These are phyloP conservation scores for Haliclona indistincta DNA, from an alignment of 37 sponge, comb jelly and placozoan genomes.

Conservation along the genomic window DNA sequence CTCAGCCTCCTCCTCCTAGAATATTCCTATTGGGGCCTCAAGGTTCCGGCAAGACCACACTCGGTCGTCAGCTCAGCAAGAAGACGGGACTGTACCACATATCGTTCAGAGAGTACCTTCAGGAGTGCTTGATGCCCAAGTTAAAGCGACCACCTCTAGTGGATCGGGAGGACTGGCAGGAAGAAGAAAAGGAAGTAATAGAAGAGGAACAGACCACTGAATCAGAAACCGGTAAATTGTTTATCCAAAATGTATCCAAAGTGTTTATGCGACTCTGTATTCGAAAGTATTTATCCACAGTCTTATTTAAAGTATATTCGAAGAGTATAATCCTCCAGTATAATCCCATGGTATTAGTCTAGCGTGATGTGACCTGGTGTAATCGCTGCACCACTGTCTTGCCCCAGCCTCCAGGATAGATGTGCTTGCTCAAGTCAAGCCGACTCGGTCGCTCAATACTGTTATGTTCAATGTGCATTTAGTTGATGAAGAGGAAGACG, in stretches of 20 bases:
- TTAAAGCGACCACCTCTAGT: conserved; percentile 76
- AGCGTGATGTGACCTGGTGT: too few species aligned
- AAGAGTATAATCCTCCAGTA: background rate
- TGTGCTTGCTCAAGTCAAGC: too few species aligned
- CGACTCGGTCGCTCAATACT: background rate
- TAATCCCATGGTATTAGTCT: too few species aligned
- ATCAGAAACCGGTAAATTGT: too few species aligned
- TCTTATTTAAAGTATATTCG: background rate
- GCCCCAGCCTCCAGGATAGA: too few species aligned
- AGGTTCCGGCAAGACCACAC: conserved; percentile 78
- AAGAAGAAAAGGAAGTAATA: conserved; percentile 45
- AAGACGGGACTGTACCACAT: conserved; percentile 90
- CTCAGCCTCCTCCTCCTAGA: conserved; percentile 84
- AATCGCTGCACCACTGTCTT: too few species aligned
- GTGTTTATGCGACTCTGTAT: too few species aligned
- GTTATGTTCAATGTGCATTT: background rate
- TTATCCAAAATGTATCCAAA: too few species aligned
- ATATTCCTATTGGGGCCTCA: conserved; percentile 82
- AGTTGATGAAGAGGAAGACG: conserved; percentile 51
- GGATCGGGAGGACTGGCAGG: conserved; percentile 68
- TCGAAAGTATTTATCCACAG: background rate
- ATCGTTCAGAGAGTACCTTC: conserved; percentile 81
- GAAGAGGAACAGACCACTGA: conserved; percentile 34
- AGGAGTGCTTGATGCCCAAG: conserved; percentile 82
- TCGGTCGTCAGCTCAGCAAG: conserved; percentile 62